These are phyloP conservation scores for Silurus glanis DNA, from an alignment of 2,113 vertebrate species.

Conservation along the genomic window DNA sequence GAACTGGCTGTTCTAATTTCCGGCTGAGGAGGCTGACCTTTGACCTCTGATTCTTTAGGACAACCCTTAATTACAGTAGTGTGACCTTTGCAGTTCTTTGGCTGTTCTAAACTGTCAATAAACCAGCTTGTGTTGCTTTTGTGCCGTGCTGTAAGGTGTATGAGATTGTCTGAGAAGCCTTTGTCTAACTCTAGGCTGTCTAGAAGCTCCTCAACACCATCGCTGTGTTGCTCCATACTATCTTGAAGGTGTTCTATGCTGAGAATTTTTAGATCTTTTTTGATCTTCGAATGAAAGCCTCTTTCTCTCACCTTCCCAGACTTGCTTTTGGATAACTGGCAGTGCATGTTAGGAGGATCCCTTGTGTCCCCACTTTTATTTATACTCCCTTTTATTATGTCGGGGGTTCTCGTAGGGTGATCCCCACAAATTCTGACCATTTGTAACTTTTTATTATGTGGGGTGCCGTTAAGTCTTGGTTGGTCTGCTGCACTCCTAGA, in stretches of 20 bases:
- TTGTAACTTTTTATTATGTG: slow-evolving; percentile 49
- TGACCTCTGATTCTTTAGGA: not conserved
- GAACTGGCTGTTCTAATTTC: slow-evolving; percentile 65
- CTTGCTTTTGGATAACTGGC: slow-evolving; percentile 10
- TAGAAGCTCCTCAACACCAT: slow-evolving; percentile 41
- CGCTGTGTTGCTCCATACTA: slow-evolving; percentile 14
- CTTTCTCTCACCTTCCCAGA: slow-evolving; percentile 1
- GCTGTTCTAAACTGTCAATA: slow-evolving; percentile 43
- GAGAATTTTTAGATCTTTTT: not conserved
- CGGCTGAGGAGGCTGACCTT: not conserved
- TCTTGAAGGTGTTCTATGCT: slow-evolving; percentile 29
- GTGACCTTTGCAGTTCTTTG: not conserved
- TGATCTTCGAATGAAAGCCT: slow-evolving; percentile 11
- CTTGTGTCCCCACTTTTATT: slow-evolving; percentile 28
- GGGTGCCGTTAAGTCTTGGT: slow-evolving; percentile 25
- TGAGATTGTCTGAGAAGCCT: slow-evolving; percentile 16
- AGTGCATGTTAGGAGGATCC: not conserved
- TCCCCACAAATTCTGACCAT: slow-evolving; percentile 49
- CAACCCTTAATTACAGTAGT: not conserved
- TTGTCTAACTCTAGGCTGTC: slow-evolving; percentile 51
- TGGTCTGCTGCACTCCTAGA: slow-evolving; percentile 23
- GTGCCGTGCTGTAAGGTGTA: slow-evolving; percentile 15
- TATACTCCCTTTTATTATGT: not conserved
- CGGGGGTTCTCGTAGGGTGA: not conserved
- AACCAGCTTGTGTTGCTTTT: slow-evolving; percentile 26